Percentiles rank a stretch among this genome's conserved stretches.
Evolutionary conservation across 2,113 vertebrate genomes (phyloP).

Genomic region (Phalacrocorax carbo): DNA sequence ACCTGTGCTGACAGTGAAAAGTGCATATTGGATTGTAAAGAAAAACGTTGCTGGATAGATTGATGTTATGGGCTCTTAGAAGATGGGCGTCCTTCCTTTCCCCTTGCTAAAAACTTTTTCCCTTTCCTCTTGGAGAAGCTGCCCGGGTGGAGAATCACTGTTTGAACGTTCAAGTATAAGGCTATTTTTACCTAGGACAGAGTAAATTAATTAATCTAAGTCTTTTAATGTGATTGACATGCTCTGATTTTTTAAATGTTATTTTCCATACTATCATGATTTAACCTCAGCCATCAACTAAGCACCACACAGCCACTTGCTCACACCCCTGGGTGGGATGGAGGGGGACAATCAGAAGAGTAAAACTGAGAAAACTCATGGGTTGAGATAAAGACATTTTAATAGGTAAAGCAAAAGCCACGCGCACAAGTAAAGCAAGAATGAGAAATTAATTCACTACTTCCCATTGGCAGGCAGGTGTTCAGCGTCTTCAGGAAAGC

Average conservation of each 20-base stretch:
- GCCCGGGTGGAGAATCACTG: background rate
- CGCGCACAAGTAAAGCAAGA: too few relatives aligned
- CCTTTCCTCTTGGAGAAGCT: background rate
- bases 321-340: too few relatives aligned
- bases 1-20: background rate
- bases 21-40: background rate
- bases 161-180: background rate
- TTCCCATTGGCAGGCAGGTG: too few relatives aligned
- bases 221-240: background rate
- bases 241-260: background rate
- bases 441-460: too few relatives aligned
- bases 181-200: background rate
- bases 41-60: background rate
- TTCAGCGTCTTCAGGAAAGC: too few relatives aligned
- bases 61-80: background rate
- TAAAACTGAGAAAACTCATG: too few relatives aligned
- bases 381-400: too few relatives aligned
- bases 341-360: too few relatives aligned
- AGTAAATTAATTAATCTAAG: background rate
- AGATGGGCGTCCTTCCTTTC: background rate
- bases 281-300: too few relatives aligned
- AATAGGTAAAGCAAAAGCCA: too few relatives aligned
- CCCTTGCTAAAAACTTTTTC: background rate
- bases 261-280: background rate
- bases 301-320: too few relatives aligned